phyloP scores from a whole-genome alignment of 2,888 invertebrate species.

The Liopterus haemorrhoidalis region DNA sequence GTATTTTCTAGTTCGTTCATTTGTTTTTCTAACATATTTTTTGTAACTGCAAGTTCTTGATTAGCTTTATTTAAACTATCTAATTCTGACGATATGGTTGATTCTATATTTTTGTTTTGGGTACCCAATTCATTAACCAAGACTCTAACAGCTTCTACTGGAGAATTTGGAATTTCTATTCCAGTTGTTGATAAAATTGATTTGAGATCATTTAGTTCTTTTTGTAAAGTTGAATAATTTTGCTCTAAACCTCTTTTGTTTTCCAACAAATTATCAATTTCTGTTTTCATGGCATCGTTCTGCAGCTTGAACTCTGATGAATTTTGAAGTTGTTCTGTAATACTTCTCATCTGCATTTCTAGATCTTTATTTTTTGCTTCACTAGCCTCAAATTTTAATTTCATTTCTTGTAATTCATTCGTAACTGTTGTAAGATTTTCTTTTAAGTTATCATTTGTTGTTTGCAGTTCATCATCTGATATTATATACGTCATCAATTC shows the following conservation, averaged over 20 bases:
- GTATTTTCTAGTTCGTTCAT: constrained; percentile 24
- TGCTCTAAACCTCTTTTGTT: constrained; percentile 10
- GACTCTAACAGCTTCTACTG: no score
- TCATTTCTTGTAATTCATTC: constrained; percentile 38
- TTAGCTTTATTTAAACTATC: constrained; percentile 33
- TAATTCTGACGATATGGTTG: no score
- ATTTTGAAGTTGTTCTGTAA: constrained; percentile 43
- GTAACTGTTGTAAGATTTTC: constrained; percentile 34
- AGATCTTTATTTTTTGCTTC: constrained; percentile 30
- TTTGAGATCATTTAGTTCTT: constrained; percentile 1
- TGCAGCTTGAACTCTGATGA: constrained; percentile 40
- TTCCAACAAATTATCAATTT: constrained; percentile 28
- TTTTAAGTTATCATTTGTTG: constrained; percentile 33
- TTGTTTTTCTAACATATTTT: constrained; percentile 17
- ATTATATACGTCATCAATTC: no score
- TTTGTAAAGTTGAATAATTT: constrained; percentile 7
- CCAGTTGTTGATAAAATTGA: neutral
- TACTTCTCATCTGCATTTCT: constrained; percentile 35
- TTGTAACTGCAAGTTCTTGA: constrained; percentile 40
- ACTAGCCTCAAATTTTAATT: constrained; percentile 37
- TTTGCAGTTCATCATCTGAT: constrained; percentile 34
- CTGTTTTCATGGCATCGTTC: constrained; percentile 39
- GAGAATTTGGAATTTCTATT: no score
- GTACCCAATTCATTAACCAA: no score
- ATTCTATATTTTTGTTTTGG: no score